Base-by-base conservation (phyloP, 2,797 vertebrate species). In the Clamator glandarius region DNA sequence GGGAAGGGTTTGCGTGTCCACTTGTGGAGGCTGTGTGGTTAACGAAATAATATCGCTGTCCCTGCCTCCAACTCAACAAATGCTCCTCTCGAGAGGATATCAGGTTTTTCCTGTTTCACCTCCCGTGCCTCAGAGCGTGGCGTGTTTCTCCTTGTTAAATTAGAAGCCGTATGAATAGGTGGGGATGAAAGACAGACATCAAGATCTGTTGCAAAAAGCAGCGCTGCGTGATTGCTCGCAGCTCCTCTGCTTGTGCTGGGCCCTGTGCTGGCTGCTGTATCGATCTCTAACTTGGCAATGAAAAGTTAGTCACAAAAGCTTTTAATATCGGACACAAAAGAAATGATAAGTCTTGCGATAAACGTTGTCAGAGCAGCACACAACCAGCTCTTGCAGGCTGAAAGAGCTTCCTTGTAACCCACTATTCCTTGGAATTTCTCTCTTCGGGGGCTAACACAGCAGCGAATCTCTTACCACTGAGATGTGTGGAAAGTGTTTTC, bases 41-140 rank as follows among this genome's bases (percentile, higher is more conserved):
- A 48, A 17, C 2, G 23, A 44, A 61, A 63, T n/a, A 17, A 42
- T 26, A 46, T 35, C 41, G 0, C 41, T 57, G 18, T 14, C 84
- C 78, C 89, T 92, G 20, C 67, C 75, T 88, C 0, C 68, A 31
- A 3, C 63, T 35, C 84, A 21, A 12, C 92, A 64, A n/a, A 46
- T 5, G 10, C 4, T 31, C 68, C 87, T 74, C 75, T 68, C 68
- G 6, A 59, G 72, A 59, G 84, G 35, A 0, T n/a, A 10, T 89
- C 90, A 91, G 83, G 89, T 93, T 93, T 96, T 96, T 94, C 94
- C 87, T 92, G 89, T 84, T 78, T 8, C 36, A 58, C 78, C 86
- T 92, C 82, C 4, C 2, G 0, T 25, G 42, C 77, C 84, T 84
- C 90, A 29, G 78, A 58, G 62, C 6, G 33, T 75, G 91, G 89